Evolutionary conservation across 2,797 vertebrate species (phyloP).

Genomic region (Crenichthys baileyi): DNA sequence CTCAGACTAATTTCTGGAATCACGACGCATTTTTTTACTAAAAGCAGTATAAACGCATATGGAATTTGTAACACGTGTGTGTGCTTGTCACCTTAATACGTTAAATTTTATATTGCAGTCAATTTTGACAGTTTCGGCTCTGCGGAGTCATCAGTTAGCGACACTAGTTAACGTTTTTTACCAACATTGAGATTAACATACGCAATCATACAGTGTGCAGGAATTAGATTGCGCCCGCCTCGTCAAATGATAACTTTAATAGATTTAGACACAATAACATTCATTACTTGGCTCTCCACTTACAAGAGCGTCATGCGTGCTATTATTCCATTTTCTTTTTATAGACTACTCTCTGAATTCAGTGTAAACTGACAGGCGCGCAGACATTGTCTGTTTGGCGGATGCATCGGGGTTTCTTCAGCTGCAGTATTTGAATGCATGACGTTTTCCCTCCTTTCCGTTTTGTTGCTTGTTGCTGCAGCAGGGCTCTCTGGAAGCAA

Average conservation of each 20-base stretch:
- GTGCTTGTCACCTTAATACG: rapidly evolving
- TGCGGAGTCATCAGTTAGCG: neutral
- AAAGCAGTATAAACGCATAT: neutral
- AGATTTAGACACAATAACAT: neutral
- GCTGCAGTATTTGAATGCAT: slow-evolving; percentile 74
- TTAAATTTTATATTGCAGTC: neutral
- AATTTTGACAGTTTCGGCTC: neutral
- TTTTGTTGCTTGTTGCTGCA: slow-evolving; percentile 12
- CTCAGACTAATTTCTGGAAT: slow-evolving; percentile 54
- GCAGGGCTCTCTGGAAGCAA: neutral
- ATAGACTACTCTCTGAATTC: neutral
- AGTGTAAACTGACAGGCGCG: neutral
- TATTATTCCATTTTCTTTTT: neutral
- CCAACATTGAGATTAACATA: slow-evolving; percentile 22
- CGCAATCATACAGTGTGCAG: neutral
- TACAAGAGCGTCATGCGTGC: neutral
- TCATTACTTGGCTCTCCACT: neutral
- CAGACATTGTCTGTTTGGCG: neutral
- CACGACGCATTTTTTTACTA: neutral
- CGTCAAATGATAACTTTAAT: neutral
- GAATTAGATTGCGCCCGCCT: slow-evolving; percentile 16
- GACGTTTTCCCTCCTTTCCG: slow-evolving; percentile 83
- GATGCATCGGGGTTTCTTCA: slow-evolving; percentile 15
- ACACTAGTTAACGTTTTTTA: no score
- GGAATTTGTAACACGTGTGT: rapidly evolving